phyloP scores from a whole-genome alignment of 2,797 vertebrate species.

The Micromesistius poutassou region DNA sequence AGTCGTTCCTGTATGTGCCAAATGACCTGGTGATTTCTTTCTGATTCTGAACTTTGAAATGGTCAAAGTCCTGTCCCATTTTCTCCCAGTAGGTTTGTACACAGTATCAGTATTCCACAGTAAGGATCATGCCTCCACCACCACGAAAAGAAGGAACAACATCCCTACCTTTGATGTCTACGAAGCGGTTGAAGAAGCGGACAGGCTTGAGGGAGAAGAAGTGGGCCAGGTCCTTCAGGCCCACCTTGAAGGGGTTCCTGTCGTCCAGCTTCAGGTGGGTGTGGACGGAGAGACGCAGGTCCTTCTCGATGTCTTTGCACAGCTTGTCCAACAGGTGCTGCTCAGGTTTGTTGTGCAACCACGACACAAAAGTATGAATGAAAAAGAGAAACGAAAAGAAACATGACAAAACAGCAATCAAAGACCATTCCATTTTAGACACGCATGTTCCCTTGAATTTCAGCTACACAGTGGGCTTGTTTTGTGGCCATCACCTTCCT shows the following conservation, averaged over 20 bases:
- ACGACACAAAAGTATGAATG: neutral
- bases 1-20: neutral
- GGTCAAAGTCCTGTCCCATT: no score
- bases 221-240: slow-evolving; percentile 95
- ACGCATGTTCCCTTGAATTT: no score
- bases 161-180: slow-evolving; percentile 91
- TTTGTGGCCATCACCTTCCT: no score
- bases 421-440: neutral
- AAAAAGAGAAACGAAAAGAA: neutral
- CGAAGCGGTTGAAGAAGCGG: slow-evolving; percentile 95
- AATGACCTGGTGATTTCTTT: neutral
- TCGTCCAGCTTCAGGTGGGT: slow-evolving; percentile 96
- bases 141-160: neutral
- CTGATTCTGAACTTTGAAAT: neutral
- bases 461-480: no score
- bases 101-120: neutral
- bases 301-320: slow-evolving; percentile 98
- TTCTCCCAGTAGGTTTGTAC: neutral
- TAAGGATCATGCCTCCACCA: neutral
- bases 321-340: slow-evolving; percentile 94
- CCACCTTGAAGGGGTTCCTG: slow-evolving; percentile 96
- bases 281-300: slow-evolving; percentile 94
- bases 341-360: neutral
- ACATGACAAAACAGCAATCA: neutral
- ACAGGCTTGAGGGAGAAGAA: slow-evolving; percentile 95